Evolutionary conservation across 2,888 invertebrate species (phyloP), one percentile per base, ranked within the genome.

Genomic region (Neoitamus cyanurus): DNA sequence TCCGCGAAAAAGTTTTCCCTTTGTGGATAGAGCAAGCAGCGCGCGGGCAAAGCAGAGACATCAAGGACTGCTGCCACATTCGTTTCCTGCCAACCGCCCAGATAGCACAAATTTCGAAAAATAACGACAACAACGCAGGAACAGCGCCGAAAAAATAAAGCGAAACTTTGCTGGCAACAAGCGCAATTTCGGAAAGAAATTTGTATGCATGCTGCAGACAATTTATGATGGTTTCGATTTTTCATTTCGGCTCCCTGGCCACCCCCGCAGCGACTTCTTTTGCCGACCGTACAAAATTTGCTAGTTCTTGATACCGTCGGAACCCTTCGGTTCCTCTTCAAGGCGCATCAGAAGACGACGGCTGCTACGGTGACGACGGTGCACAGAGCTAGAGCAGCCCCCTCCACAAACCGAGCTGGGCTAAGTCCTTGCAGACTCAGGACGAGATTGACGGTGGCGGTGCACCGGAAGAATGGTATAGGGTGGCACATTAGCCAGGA

Each of bases 211-310:
- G 80, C 34, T 84, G 84, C 82, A 84, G 84, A 84, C 84, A 84
- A 84, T 84, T 84, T 84, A 84, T 84, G 84, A 84, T 80, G 80
- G 80, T 84, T 84, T 84, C 84, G 84, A 84, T 82, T 84, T 84
- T 84, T 84, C 84, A 84, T 84, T 80, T 84, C 34, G 58, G 30
- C 7, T 58, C 58, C 58, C 68, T 30, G 34, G 31, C 37, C 34
- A 48, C 37, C 37, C 30, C 9, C 30, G 36, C 42, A 30, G 25
- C 70, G 13, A 31, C 34, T 68, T 80, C 80, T 36, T 80, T 46
- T 46, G 46, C 46, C 70, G 25, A 30, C 75, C 31, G 34, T 15
- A 68, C 6, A 13, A 34, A 80, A 68, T 80, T 80, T 68, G 80
- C 25, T 80, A 34, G 80, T 68, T 36, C 34, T 80, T 80, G 58